These are phyloP conservation scores for Belgica antarctica DNA, from an alignment of 2,888 invertebrate species.

Conservation along the genomic window DNA sequence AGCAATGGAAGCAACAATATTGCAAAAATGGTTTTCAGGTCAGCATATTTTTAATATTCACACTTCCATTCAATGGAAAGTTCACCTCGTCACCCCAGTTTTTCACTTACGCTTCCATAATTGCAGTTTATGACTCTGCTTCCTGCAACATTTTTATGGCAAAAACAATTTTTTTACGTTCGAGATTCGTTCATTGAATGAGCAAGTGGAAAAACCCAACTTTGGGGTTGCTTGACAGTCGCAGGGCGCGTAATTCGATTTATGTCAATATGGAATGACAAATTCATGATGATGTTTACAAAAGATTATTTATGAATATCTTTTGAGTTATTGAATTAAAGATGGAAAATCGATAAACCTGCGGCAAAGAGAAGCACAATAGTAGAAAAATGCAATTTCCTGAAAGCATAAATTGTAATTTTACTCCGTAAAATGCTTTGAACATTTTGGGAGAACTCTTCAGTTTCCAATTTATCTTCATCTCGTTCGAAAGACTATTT, in stretches of 20 bases:
- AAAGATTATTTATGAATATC: constrained; percentile 19
- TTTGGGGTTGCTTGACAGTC: neutral
- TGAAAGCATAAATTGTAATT: constrained; percentile 10
- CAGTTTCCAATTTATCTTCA: neutral
- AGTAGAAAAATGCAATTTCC: constrained; percentile 25
- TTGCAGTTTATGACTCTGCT: neutral
- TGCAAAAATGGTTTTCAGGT: too few relatives aligned
- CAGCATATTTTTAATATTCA: too few relatives aligned
- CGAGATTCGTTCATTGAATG: neutral
- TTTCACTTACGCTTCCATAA: too few relatives aligned
- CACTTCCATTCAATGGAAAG: too few relatives aligned
- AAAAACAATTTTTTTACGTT: neutral
- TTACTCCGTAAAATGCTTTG: neutral
- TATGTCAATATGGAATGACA: constrained; percentile 6
- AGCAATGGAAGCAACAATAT: too few relatives aligned
- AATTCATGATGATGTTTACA: constrained; percentile 4
- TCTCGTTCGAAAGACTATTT: too few relatives aligned
- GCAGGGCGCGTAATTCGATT: neutral
- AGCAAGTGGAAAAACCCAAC: too few relatives aligned
- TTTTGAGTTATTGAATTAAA: constrained; percentile 7
- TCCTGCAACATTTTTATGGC: neutral
- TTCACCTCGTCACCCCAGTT: too few relatives aligned
- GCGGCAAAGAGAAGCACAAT: neutral
- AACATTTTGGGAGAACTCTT: too few relatives aligned
- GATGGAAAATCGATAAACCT: constrained; percentile 7